These are phyloP conservation scores for Tenebrio molitor DNA, from an alignment of 1,140 invertebrate species.

Conservation along the genomic window DNA sequence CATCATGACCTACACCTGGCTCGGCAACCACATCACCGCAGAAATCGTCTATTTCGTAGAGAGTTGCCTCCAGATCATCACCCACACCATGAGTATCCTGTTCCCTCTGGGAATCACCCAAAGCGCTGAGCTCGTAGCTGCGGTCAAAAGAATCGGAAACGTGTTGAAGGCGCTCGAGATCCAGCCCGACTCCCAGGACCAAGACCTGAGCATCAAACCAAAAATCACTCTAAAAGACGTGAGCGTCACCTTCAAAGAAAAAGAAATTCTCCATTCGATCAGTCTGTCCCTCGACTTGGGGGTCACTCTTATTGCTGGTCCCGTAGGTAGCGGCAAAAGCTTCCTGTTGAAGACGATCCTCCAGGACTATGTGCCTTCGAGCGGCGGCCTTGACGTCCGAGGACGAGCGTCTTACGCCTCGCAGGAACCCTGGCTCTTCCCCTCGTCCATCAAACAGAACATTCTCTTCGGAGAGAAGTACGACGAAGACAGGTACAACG, in stretches of 20 bases:
- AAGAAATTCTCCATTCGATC: conserved; percentile 73
- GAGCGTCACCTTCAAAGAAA: conserved; percentile 48
- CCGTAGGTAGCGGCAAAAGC: conserved; percentile 85
- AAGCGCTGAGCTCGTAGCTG: conserved; percentile 67
- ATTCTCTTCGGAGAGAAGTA: conserved; percentile 72
- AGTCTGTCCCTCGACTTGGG: conserved; percentile 71
- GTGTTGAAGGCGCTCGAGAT: conserved; percentile 52
- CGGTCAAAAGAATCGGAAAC: conserved; percentile 53
- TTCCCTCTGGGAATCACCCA: conserved; percentile 77
- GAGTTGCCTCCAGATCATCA: conserved; percentile 80
- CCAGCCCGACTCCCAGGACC: conserved; percentile 3
- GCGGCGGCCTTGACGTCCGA: conserved; percentile 73
- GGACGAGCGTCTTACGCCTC: conserved; percentile 84
- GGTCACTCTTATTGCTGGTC: conserved; percentile 79
- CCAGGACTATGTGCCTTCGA: conserved; percentile 74
- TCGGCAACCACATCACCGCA: conserved; percentile 77
- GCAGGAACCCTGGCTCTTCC: conserved; percentile 83
- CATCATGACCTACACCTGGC: conserved; percentile 81
- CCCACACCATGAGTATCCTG: conserved; percentile 80
- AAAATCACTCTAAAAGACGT: conserved; percentile 54
- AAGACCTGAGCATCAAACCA: conserved; percentile 43
- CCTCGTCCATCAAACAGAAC: conserved; percentile 72
- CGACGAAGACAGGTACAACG: conserved; percentile 71
- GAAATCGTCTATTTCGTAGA: conserved; percentile 83
- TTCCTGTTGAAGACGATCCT: conserved; percentile 79